Percentiles rank a stretch among this genome's conserved stretches.
These are phyloP conservation scores for Torymus tubicola DNA, from an alignment of 2,888 invertebrate species.

Conservation along the genomic window DNA sequence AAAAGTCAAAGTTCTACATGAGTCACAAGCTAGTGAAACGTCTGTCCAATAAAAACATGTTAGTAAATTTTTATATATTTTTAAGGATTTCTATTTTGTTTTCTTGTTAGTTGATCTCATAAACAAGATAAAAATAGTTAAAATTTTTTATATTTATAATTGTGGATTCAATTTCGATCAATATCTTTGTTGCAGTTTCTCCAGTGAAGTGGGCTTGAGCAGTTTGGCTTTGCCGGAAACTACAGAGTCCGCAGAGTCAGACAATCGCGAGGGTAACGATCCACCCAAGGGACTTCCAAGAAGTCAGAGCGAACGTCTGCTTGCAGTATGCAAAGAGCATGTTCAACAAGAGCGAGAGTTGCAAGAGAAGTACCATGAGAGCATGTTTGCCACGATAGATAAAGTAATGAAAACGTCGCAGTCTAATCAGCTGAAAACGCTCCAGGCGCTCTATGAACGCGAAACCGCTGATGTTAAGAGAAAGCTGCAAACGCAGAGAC, in stretches of 20 bases:
- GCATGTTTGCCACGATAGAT: slow-evolving; percentile 86
- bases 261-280: slow-evolving; percentile 75
- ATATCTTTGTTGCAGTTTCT: slow-evolving; percentile 64
- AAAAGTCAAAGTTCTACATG: slow-evolving; percentile 85
- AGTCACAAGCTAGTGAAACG: slow-evolving; percentile 86
- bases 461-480: slow-evolving; percentile 87
- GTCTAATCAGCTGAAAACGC: slow-evolving; percentile 86
- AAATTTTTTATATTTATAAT: background rate
- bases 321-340: slow-evolving; percentile 83
- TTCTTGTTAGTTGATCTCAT: too few relatives aligned
- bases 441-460: slow-evolving; percentile 84
- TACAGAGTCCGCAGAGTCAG: slow-evolving; percentile 77
- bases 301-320: slow-evolving; percentile 82
- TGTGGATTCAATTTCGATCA: background rate
- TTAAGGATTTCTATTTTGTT: too few relatives aligned
- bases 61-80: slow-evolving; percentile 73
- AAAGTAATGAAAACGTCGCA: slow-evolving; percentile 89
- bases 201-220: slow-evolving; percentile 70
- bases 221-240: slow-evolving; percentile 72
- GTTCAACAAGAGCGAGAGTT: slow-evolving; percentile 85
- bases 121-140: background rate
- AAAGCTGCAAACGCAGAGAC: slow-evolving; percentile 87
- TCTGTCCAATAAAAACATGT: slow-evolving; percentile 88
- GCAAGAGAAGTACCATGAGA: slow-evolving; percentile 90
- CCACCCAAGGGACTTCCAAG: slow-evolving; percentile 78